phyloP scores from a whole-genome alignment of 2,113 vertebrate genomes.

The Sphaerodactylus townsendi region DNA sequence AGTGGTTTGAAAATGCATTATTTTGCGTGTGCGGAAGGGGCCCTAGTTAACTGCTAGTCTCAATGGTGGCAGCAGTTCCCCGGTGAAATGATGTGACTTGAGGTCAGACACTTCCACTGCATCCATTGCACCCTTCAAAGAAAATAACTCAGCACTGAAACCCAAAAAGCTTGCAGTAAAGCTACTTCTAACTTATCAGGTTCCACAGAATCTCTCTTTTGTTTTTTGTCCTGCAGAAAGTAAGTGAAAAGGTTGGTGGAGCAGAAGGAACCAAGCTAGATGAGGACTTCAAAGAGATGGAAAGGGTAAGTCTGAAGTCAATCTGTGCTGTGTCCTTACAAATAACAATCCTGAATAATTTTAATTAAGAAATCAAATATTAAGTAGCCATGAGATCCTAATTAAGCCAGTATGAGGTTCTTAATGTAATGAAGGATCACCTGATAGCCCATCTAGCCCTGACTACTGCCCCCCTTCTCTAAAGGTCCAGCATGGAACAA shows the following conservation, averaged over 20 bases:
- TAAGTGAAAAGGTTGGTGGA: constrained; percentile 95
- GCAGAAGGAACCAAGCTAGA: constrained; percentile 96
- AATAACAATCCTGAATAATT: neutral
- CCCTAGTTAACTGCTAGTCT: too few relatives aligned
- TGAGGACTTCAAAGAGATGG: constrained; percentile 95
- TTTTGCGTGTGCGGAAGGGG: too few relatives aligned
- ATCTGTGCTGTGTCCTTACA: neutral
- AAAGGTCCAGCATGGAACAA: too few relatives aligned
- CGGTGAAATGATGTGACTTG: neutral
- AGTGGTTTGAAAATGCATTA: too few relatives aligned
- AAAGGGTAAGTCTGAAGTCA: constrained; percentile 79
- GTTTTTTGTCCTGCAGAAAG: constrained; percentile 81
- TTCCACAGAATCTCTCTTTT: constrained; percentile 26
- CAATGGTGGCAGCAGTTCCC: too few relatives aligned
- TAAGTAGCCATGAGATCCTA: neutral
- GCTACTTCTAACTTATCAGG: neutral
- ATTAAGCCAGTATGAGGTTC: neutral
- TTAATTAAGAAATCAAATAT: neutral
- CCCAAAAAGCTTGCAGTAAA: neutral
- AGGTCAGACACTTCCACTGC: neutral
- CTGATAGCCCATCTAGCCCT: neutral
- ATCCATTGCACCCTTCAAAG: neutral
- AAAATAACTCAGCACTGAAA: neutral
- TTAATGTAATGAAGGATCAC: neutral
- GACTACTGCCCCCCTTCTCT: too few relatives aligned